These are phyloP conservation scores for Lagenorhynchus albirostris DNA, from an alignment of 2,113 vertebrate species.

Conservation along the genomic window DNA sequence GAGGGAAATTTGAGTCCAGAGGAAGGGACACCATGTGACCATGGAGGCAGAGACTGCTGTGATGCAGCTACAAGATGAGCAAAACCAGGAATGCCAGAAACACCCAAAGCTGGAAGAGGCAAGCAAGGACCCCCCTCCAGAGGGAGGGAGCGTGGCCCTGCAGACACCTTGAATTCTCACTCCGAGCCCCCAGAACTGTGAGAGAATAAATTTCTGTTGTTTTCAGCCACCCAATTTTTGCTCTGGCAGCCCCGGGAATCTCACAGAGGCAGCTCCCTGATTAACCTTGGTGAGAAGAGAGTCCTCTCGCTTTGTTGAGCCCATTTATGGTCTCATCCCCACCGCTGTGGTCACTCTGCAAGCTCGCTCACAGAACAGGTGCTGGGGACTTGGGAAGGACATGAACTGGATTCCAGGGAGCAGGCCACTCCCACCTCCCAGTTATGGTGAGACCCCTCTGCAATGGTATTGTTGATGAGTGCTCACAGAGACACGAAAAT, in stretches of 20 bases:
- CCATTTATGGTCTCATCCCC: rapidly evolving
- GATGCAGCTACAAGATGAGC: background rate
- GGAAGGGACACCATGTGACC: rapidly evolving
- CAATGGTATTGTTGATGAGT: rapidly evolving
- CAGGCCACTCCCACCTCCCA: background rate
- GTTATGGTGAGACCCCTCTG: rapidly evolving
- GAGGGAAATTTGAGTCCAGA: background rate
- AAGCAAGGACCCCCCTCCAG: rapidly evolving
- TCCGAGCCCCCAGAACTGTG: background rate
- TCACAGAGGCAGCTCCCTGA: background rate
- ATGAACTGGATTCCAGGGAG: too few species aligned
- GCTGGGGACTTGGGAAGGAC: background rate
- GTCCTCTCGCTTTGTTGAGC: background rate
- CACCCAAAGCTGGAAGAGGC: rapidly evolving
- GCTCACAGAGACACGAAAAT: rapidly evolving
- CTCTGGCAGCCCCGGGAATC: background rate
- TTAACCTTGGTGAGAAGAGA: too few species aligned
- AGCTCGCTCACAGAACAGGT: rapidly evolving
- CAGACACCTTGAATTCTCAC: background rate
- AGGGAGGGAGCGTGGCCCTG: background rate
- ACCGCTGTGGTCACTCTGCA: rapidly evolving
- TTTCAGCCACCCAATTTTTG: too few species aligned
- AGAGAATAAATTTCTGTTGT: rapidly evolving
- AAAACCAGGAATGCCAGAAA: rapidly evolving
- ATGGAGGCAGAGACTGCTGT: rapidly evolving